phyloP scores from a whole-genome alignment of 1,140 invertebrate genomes.

The Drosophila littoralis region DNA sequence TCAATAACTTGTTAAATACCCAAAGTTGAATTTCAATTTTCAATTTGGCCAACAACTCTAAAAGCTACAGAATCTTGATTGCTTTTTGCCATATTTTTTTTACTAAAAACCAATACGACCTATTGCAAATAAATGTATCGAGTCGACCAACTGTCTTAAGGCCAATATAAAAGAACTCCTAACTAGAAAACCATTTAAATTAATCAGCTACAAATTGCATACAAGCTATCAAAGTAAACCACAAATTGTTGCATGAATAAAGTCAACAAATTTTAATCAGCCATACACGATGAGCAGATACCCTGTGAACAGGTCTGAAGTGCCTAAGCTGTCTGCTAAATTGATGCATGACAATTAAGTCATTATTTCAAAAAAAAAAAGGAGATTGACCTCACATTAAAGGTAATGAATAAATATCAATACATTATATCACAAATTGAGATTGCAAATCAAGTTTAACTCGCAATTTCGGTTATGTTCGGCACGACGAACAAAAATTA shows the following conservation, averaged over 20 bases:
- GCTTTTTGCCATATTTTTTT: conserved; percentile 2
- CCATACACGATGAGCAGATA: neutral
- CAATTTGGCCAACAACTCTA: neutral
- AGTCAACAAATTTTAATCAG: neutral
- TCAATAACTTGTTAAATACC: conserved; percentile 30
- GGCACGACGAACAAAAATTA: too few relatives aligned
- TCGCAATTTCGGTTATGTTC: too few relatives aligned
- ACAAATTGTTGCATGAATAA: conserved; percentile 5
- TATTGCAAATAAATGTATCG: conserved; percentile 4
- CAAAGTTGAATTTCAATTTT: conserved; percentile 23
- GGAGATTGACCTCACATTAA: neutral
- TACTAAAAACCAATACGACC: conserved; percentile 14
- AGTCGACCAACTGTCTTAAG: neutral
- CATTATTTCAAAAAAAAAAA: neutral
- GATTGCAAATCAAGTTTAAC: too few relatives aligned
- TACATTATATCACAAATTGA: too few relatives aligned
- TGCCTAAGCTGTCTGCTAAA: too few relatives aligned
- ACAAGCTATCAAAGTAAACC: neutral
- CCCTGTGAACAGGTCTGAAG: neutral
- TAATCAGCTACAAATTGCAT: conserved; percentile 12
- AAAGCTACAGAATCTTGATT: conserved; percentile 17
- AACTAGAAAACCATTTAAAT: conserved; percentile 11
- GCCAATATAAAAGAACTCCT: conserved; percentile 2
- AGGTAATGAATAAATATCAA: too few relatives aligned
- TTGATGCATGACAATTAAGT: too few relatives aligned